These are phyloP conservation scores for Eurytemora carolleeae DNA, from an alignment of 1,140 invertebrate genomes.

Conservation along the genomic window DNA sequence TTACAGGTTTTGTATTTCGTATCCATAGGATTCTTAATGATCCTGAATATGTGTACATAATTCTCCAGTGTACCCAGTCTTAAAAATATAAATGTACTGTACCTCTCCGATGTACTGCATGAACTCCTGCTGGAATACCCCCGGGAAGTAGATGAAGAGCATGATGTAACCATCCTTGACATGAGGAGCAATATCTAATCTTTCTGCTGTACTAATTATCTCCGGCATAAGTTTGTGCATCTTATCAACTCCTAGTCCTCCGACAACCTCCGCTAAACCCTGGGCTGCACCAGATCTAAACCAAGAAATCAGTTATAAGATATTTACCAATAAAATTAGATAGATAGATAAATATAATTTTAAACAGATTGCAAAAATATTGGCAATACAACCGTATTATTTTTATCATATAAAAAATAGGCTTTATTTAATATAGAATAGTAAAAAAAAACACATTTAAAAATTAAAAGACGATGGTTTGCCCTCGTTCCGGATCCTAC, in stretches of 20 bases:
- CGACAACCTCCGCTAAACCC: constrained; percentile 78
- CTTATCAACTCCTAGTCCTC: constrained; percentile 81
- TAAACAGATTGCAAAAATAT: too few species aligned
- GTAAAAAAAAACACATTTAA: neutral
- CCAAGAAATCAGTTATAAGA: too few species aligned
- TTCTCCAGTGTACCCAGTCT: neutral
- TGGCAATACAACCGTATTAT: too few species aligned
- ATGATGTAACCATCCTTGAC: constrained; percentile 99
- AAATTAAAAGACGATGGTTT: neutral
- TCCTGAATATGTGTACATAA: neutral
- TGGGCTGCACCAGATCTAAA: constrained; percentile 98
- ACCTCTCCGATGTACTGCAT: constrained; percentile 90
- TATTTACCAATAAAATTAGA: too few species aligned
- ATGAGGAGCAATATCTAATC: constrained; percentile 82
- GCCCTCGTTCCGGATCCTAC: too few species aligned
- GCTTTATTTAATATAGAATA: too few species aligned
- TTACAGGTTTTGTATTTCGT: too few species aligned
- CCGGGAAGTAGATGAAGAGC: constrained; percentile 99
- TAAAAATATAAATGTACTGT: neutral
- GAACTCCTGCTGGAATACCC: constrained; percentile 84
- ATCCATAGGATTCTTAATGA: too few species aligned
- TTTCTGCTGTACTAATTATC: constrained; percentile 84
- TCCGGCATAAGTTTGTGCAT: constrained; percentile 94
- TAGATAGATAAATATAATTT: too few species aligned
- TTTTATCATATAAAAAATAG: too few species aligned